These are phyloP conservation scores for Nomada fucata DNA, from an alignment of 2,888 invertebrate genomes.

Conservation along the genomic window DNA sequence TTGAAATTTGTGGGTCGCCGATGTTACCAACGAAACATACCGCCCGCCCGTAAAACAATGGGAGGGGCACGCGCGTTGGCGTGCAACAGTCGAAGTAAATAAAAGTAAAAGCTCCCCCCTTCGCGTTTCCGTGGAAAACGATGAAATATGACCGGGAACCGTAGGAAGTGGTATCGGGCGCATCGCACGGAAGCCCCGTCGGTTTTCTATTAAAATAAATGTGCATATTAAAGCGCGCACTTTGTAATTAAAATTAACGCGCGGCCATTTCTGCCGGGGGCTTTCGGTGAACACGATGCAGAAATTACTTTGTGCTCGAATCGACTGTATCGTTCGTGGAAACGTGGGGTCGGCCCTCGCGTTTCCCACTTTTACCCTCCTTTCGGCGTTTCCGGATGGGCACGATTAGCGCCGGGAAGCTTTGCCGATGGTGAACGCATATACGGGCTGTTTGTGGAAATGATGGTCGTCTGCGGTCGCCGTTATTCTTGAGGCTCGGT, in stretches of 20 bases:
- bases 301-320: constrained; percentile 32
- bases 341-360: not conserved
- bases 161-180: constrained; percentile 46
- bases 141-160: constrained; percentile 37
- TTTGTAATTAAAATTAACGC: constrained; percentile 61
- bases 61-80: not conserved
- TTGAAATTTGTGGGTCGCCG: not conserved
- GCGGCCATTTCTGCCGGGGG: constrained; percentile 23
- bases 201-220: constrained; percentile 58
- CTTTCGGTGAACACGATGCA: constrained; percentile 18
- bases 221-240: constrained; percentile 51
- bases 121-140: constrained; percentile 46
- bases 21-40: not conserved
- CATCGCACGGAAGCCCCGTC: constrained; percentile 50
- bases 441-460: not conserved
- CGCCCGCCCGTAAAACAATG: constrained; percentile 8
- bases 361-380: not conserved
- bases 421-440: constrained; percentile 1
- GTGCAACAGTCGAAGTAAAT: constrained; percentile 36
- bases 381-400: not conserved
- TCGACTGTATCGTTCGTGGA: constrained; percentile 19
- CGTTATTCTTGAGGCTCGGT: not conserved
- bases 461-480: not conserved
- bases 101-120: constrained; percentile 31
- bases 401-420: constrained; percentile 23